Base-by-base conservation (phyloP, 1,140 invertebrate species). In the Penaeus japonicus region DNA sequence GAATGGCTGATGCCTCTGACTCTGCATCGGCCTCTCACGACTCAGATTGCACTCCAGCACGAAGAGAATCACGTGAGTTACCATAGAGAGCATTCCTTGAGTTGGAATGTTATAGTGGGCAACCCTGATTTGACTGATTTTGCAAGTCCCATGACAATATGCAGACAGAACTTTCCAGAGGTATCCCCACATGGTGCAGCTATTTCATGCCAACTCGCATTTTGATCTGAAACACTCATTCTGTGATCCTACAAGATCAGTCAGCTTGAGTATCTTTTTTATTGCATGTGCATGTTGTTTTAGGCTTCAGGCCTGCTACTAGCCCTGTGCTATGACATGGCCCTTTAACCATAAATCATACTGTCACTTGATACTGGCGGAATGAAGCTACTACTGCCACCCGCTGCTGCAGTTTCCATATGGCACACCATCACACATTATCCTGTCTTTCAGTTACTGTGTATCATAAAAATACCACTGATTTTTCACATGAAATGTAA, bases 1-100 rank as follows among this genome's bases (percentile, higher is more conserved):
- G 93, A 89, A 91, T 94, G 27, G 92, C 91, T 4, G 91, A 92
- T 39, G 89, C 87, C 30, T 85, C 87, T 30, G 81, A 88, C 39
- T 83, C 80, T 35, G 81, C 47, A n/a, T 75, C 81, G 7, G 22
- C 27, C 75, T 78, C 75, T 70, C 78, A 59, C n/a, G 86, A 88
- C 35, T 84, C 87, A 20, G 81, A 89, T 35, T 83, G 81, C 12
- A n/a, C 70, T 12, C 82, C 87, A 18, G 55, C 55, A 39, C 78
- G 80, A 5, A 81, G 86, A 73, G 86, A 80, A 39, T 57, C 86
- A 82, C 39, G 86, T 88, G 54, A 82, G 86, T 87, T 70, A 27
- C 73, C 20, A 24, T 24, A 39, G 30, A 47, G 47, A 47, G 10
- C 47, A 12, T 47, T 47, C 47, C 47, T 47, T 47, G 47, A 47